A percentile compares a stretch with the other conserved stretches of the same genome.
Conservation (phyloP, 2,113 vertebrate species). For the Chaetorhynchus papuensis region DNA sequence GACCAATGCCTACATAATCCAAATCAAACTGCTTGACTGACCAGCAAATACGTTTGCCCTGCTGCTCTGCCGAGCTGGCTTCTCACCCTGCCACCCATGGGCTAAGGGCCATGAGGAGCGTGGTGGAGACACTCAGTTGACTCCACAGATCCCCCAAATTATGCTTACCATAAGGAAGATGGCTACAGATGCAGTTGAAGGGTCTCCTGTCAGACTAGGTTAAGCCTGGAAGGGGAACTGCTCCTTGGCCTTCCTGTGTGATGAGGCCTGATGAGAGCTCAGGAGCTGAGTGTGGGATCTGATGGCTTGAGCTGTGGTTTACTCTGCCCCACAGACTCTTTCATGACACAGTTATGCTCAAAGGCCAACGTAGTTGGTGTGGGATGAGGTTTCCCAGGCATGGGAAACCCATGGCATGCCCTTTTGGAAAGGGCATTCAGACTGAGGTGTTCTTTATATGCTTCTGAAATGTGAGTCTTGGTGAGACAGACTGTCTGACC, state of each 20-base stretch:
- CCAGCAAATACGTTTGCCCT: not conserved
- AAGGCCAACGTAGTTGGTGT: not conserved
- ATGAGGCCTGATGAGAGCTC: not conserved
- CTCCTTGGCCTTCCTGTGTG: not conserved
- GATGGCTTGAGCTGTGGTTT: not conserved
- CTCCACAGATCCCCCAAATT: not conserved
- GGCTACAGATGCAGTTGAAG: not conserved
- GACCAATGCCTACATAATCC: not conserved
- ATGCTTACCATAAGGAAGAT: not conserved
- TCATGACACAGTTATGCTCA: not conserved
- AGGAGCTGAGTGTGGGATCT: not conserved
- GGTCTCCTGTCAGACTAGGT: not conserved
- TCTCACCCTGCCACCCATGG: not conserved
- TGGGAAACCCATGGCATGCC: not conserved
- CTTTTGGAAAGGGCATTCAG: not conserved
- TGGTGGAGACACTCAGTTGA: not conserved
- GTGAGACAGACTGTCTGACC: not conserved
- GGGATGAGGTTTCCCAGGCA: not conserved
- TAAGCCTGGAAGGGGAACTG: not conserved
- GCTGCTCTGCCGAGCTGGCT: not conserved
- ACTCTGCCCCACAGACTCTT: not conserved
- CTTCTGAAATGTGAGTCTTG: not conserved
- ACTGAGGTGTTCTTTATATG: not conserved
- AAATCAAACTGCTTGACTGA: not conserved
- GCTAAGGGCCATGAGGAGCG: not conserved